Conservation (phyloP, 2,797 vertebrate species). For the Anniella stebbinsi region DNA sequence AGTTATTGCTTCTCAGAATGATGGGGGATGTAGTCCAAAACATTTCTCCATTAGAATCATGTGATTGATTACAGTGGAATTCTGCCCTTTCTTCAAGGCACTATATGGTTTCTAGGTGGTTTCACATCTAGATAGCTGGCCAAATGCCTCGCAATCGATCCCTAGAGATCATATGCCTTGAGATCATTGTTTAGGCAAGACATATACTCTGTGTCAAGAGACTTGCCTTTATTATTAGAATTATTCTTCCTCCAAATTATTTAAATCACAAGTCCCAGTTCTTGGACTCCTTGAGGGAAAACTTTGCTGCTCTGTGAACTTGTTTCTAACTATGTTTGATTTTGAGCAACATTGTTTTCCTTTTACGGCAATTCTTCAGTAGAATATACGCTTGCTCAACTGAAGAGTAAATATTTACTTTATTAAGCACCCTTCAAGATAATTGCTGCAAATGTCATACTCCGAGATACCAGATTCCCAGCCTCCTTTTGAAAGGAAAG, state of each 20-base stretch:
- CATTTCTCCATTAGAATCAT: no score
- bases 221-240: neutral
- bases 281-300: neutral
- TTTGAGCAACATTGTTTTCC: neutral
- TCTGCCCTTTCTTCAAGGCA: neutral
- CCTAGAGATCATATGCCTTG: no score
- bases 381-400: slow-evolving; percentile 9
- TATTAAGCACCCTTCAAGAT: slow-evolving; percentile 61
- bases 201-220: neutral
- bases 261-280: neutral
- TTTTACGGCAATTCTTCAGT: neutral
- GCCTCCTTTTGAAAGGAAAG: slow-evolving; percentile 56
- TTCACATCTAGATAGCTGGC: neutral
- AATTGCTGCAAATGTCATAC: slow-evolving; percentile 38
- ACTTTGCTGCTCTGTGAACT: neutral
- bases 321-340: neutral
- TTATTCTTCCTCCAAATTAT: neutral
- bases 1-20: no score
- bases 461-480: slow-evolving; percentile 6
- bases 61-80: no score
- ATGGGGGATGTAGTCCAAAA: no score
- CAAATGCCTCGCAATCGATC: no score
- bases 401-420: slow-evolving; percentile 47
- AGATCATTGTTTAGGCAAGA: neutral
- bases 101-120: neutral